These are phyloP conservation scores for Cottus gobio DNA, from an alignment of 2,113 vertebrate genomes.

Conservation along the genomic window DNA sequence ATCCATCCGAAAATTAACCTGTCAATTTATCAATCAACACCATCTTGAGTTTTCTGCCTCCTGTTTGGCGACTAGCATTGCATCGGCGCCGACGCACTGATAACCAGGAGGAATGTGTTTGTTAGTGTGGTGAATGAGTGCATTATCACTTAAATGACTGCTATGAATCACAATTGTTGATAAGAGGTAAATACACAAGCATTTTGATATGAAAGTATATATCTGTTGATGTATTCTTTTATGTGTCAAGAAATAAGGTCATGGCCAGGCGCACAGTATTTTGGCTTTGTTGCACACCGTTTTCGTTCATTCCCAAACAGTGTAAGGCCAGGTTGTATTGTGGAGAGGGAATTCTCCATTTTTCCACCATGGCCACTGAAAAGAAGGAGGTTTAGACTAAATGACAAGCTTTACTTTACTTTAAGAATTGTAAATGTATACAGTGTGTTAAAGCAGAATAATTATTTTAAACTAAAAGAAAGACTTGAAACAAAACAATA, in stretches of 20 bases:
- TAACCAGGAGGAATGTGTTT: conserved; percentile 95
- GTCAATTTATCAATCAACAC: conserved; percentile 99
- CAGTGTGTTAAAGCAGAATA: not conserved
- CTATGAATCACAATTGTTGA: conserved; percentile 99
- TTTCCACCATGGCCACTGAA: conserved; percentile 5
- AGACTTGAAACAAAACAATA: not conserved
- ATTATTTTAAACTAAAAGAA: not conserved
- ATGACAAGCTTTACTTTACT: conserved; percentile 27
- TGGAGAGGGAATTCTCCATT: conserved; percentile 31
- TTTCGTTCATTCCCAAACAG: conserved; percentile 40
- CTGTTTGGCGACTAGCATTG: conserved; percentile 86
- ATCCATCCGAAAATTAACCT: conserved; percentile 99
- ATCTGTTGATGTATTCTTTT: conserved; percentile 76
- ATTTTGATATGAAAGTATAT: conserved; percentile 76
- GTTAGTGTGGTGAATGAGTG: conserved; percentile 97
- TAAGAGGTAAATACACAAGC: conserved; percentile 88
- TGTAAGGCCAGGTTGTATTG: conserved; percentile 37
- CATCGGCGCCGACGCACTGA: conserved; percentile 91
- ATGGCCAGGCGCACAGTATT: conserved; percentile 50
- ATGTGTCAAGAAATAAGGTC: conserved; percentile 69
- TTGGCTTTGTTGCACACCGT: conserved; percentile 50
- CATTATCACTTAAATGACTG: conserved; percentile 99
- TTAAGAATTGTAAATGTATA: conserved; percentile 15
- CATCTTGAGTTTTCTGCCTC: conserved; percentile 96
- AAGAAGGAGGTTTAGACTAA: conserved; percentile 16